phyloP scores from a whole-genome alignment of 2,888 invertebrate species.

The Caenorhabditis sinica region DNA sequence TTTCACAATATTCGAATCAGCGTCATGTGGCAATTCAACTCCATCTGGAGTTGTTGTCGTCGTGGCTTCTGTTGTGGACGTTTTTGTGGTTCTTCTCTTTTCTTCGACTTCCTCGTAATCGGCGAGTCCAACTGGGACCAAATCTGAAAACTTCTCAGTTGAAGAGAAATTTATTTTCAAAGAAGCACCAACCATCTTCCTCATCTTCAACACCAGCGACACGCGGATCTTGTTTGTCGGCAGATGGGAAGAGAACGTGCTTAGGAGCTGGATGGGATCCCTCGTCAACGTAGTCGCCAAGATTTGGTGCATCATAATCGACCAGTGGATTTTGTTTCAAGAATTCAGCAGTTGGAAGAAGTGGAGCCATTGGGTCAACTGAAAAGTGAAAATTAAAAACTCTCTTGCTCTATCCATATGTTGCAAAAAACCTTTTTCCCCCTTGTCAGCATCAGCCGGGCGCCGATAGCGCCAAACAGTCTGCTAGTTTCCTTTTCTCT shows the following conservation, averaged over 20 bases:
- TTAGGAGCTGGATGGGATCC: conserved; percentile 70
- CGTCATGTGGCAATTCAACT: conserved; percentile 51
- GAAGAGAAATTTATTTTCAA: neutral
- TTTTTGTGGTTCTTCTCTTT: conserved; percentile 41
- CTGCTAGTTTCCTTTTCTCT: conserved; percentile 38
- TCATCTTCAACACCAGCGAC: conserved; percentile 70
- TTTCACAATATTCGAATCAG: conserved; percentile 45
- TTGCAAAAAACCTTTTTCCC: conserved; percentile 2
- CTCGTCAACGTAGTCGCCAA: conserved; percentile 66
- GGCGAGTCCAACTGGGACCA: conserved; percentile 75
- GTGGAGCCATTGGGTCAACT: conserved; percentile 76
- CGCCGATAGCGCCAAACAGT: conserved; percentile 58
- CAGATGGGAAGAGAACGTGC: conserved; percentile 72
- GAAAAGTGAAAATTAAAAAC: conserved; percentile 17
- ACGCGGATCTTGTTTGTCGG: conserved; percentile 70
- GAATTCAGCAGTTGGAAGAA: conserved; percentile 74
- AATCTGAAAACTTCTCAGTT: conserved; percentile 64
- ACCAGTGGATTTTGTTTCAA: conserved; percentile 79
- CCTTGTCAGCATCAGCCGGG: conserved; percentile 16
- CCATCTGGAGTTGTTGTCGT: conserved; percentile 44
- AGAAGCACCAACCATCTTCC: conserved; percentile 53
- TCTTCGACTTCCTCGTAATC: conserved; percentile 72
- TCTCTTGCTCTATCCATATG: conserved; percentile 4
- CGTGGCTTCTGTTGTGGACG: conserved; percentile 19
- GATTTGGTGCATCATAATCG: conserved; percentile 76